Conservation (phyloP, 2,888 invertebrate genomes). For the Liodrosophila aerea region DNA sequence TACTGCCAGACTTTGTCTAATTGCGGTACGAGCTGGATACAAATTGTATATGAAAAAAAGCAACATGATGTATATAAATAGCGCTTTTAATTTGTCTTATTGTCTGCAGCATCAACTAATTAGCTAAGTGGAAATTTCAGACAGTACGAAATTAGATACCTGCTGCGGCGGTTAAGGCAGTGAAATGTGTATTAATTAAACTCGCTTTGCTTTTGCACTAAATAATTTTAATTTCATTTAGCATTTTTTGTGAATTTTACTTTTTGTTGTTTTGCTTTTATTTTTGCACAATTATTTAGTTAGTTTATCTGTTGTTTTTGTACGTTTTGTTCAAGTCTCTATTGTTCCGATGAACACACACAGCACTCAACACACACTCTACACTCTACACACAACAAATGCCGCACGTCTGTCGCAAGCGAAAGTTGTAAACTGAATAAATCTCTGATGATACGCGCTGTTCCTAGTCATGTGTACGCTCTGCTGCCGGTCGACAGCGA, state of each 20-base stretch:
- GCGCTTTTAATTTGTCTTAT: constrained; percentile 9
- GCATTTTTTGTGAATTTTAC: neutral
- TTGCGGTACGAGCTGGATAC: constrained; percentile 1
- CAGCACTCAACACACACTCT: constrained; percentile 4
- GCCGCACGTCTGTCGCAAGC: constrained; percentile 79
- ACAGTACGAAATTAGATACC: constrained; percentile 13
- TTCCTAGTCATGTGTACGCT: constrained; percentile 53
- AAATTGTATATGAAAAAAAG: constrained; percentile 6
- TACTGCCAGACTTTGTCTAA: neutral
- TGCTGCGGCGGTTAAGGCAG: constrained; percentile 4
- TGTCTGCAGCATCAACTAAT: constrained; percentile 16
- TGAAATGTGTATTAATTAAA: neutral
- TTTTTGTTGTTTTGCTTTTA: neutral
- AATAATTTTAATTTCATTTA: neutral
- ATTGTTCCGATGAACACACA: constrained; percentile 2
- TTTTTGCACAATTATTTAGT: neutral
- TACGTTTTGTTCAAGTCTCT: constrained; percentile 11
- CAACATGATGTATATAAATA: constrained; percentile 9
- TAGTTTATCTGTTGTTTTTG: constrained; percentile 1
- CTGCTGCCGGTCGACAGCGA: constrained; percentile 24
- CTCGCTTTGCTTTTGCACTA: neutral
- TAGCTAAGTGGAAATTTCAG: constrained; percentile 13
- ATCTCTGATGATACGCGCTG: constrained; percentile 65
- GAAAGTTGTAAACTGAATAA: constrained; percentile 82
- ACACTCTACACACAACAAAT: constrained; percentile 13